These are phyloP conservation scores for roundworm (Caenorhabditis elegans) DNA, from an alignment of 1,140 invertebrate genomes.

Conservation along the genomic window DNA sequence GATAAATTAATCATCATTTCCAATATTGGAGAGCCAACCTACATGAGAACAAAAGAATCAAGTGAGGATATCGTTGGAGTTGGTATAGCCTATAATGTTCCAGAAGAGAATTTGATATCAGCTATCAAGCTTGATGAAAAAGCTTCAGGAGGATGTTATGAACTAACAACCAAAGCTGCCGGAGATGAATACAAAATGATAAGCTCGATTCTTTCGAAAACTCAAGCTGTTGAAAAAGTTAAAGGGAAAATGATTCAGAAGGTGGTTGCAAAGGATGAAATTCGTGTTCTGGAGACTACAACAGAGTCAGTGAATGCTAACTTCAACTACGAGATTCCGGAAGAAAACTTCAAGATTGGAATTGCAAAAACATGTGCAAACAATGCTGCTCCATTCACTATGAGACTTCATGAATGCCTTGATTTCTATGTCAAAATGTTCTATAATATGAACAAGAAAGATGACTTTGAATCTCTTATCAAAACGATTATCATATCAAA, in stretches of 20 bases:
- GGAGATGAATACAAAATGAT: conserved; percentile 45
- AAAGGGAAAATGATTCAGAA: conserved; percentile 29
- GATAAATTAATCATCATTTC: conserved; percentile 35
- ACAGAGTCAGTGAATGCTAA: not conserved
- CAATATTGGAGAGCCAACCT: conserved; percentile 36
- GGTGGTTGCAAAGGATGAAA: conserved; percentile 30
- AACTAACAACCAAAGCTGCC: conserved; percentile 53
- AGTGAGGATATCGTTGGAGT: conserved; percentile 47
- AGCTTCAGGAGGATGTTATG: conserved; percentile 54
- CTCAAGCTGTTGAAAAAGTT: not conserved
- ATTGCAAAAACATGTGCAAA: not conserved
- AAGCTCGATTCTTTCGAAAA: conserved; percentile 39
- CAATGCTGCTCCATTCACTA: not conserved
- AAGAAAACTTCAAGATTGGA: not conserved
- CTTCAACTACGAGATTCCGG: not conserved
- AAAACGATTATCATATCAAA: not conserved
- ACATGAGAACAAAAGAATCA: conserved; percentile 44
- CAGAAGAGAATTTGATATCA: not conserved
- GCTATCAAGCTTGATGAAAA: conserved; percentile 35
- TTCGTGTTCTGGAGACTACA: conserved; percentile 13
- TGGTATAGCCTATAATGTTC: conserved; percentile 51
- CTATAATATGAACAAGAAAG: conserved; percentile 38
- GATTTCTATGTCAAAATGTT: conserved; percentile 24
- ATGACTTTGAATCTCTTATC: conserved; percentile 10
- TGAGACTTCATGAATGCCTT: conserved; percentile 25